phyloP scores from a whole-genome alignment of 30 jellyfish, hydroid and myxozoan genomes.

The Sanderia malayensis region DNA sequence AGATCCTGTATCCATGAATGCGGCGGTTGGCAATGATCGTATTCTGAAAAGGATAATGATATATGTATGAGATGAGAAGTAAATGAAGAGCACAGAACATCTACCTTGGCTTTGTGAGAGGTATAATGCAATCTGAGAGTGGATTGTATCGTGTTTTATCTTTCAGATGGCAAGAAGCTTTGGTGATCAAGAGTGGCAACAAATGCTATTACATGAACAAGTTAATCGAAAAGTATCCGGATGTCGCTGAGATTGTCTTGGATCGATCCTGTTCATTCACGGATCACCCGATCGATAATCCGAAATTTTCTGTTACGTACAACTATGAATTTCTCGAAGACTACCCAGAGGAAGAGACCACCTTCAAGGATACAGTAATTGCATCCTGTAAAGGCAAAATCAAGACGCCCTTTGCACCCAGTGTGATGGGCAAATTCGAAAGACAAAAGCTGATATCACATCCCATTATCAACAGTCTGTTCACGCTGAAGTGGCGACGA shows the following conservation, averaged over 20 bases:
- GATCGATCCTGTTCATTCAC: slow-evolving; percentile 51
- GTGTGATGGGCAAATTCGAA: slow-evolving; percentile 34
- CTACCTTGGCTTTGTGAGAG: too few relatives aligned
- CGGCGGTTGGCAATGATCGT: not conserved
- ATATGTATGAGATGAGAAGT: too few relatives aligned
- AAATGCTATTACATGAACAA: slow-evolving; percentile 26
- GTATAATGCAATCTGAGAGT: too few relatives aligned
- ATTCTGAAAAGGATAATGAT: not conserved
- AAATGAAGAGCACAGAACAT: too few relatives aligned
- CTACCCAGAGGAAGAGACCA: slow-evolving; percentile 10
- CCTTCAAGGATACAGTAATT: slow-evolving; percentile 6
- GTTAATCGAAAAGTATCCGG: slow-evolving; percentile 42
- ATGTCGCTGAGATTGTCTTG: slow-evolving; percentile 28
- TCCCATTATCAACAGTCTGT: slow-evolving; percentile 40
- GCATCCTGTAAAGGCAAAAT: not conserved
- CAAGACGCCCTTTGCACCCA: slow-evolving; percentile 28
- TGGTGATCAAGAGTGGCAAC: slow-evolving; percentile 2
- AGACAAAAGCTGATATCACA: slow-evolving; percentile 40
- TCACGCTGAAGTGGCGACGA: slow-evolving; percentile 39
- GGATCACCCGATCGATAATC: slow-evolving; percentile 47
- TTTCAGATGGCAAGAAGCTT: slow-evolving; percentile 63
- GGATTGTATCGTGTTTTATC: not conserved
- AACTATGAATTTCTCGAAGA: slow-evolving; percentile 43
- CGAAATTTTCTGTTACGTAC: slow-evolving; percentile 36
- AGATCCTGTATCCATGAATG: too few relatives aligned